Conservation (phyloP, 2,797 vertebrate genomes). For the Microctenopoma lineatum region DNA sequence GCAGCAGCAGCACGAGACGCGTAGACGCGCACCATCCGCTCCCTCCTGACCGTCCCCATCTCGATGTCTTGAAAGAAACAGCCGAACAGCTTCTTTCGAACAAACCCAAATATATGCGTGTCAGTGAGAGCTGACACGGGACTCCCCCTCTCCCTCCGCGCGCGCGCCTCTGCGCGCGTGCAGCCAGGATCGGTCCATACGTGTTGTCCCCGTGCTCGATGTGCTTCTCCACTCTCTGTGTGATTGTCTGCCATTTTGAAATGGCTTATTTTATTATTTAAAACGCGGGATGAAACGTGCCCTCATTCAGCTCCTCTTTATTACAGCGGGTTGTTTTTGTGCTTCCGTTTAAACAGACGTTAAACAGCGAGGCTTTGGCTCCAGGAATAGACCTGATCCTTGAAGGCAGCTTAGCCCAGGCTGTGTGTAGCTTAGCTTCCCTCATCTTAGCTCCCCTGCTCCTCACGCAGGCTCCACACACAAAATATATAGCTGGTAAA, state of each 20-base stretch:
- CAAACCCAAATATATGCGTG: constrained; percentile 20
- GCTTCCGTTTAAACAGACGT: constrained; percentile 3
- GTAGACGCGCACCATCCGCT: constrained; percentile 45
- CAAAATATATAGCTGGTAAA: too few species aligned
- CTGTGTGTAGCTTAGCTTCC: constrained; percentile 68
- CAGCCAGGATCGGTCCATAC: constrained; percentile 34
- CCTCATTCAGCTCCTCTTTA: neutral
- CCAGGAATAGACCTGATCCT: constrained; percentile 66
- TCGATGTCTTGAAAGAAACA: constrained; percentile 39
- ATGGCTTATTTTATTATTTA: constrained; percentile 12
- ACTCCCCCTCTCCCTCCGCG: neutral
- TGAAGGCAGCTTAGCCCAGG: constrained; percentile 67
- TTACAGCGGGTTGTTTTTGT: constrained; percentile 3
- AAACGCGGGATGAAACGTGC: constrained; percentile 21
- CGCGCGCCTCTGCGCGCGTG: neutral
- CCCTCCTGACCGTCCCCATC: constrained; percentile 41
- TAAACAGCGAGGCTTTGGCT: constrained; percentile 48
- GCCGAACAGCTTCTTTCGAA: constrained; percentile 25
- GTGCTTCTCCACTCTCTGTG: constrained; percentile 59
- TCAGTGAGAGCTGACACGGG: constrained; percentile 21
- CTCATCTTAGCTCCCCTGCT: constrained; percentile 66
- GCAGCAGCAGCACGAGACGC: constrained; percentile 48
- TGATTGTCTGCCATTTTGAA: constrained; percentile 82
- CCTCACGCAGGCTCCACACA: constrained; percentile 36
- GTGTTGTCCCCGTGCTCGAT: constrained; percentile 56